A percentile compares a stretch with the other conserved stretches of the same genome.
phyloP scores from a whole-genome alignment of 2,113 vertebrate species.

The Vulpes lagopus region DNA sequence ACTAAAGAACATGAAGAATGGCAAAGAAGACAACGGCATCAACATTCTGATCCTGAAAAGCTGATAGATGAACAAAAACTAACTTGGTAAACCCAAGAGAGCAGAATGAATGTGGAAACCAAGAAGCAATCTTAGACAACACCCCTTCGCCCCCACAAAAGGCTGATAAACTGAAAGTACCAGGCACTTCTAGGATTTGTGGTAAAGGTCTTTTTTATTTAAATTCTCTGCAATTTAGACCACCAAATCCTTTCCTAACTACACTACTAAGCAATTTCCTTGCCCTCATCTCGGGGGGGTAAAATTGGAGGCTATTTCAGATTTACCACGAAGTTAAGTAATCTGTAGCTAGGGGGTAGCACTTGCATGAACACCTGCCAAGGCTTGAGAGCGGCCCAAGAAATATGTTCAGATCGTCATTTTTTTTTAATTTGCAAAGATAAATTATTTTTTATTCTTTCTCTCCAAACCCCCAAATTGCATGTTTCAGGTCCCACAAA shows the following conservation, averaged over 20 bases:
- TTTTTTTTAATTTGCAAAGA: neutral
- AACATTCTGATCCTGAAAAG: neutral
- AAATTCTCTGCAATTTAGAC: neutral
- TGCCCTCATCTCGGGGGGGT: neutral
- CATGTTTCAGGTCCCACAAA: neutral
- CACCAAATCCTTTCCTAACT: neutral
- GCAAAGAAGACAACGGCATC: neutral
- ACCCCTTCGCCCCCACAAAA: rapidly evolving
- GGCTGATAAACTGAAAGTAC: neutral
- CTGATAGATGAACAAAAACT: slow-evolving; percentile 8
- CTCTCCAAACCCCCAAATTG: neutral
- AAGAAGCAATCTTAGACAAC: neutral
- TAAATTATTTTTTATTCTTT: slow-evolving; percentile 26
- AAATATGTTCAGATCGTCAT: neutral
- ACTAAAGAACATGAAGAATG: neutral
- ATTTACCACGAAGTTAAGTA: slow-evolving; percentile 38
- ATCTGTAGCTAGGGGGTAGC: neutral
- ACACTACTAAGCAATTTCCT: neutral
- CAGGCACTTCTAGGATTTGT: neutral
- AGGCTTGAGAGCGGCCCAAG: neutral
- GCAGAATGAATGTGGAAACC: slow-evolving; percentile 11
- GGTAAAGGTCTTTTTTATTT: neutral
- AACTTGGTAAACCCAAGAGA: slow-evolving; percentile 18
- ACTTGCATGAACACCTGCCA: neutral
- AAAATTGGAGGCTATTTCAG: neutral